These are phyloP conservation scores for Macrostomum lignano DNA, from an alignment of 1,140 invertebrate species.

Conservation along the genomic window DNA sequence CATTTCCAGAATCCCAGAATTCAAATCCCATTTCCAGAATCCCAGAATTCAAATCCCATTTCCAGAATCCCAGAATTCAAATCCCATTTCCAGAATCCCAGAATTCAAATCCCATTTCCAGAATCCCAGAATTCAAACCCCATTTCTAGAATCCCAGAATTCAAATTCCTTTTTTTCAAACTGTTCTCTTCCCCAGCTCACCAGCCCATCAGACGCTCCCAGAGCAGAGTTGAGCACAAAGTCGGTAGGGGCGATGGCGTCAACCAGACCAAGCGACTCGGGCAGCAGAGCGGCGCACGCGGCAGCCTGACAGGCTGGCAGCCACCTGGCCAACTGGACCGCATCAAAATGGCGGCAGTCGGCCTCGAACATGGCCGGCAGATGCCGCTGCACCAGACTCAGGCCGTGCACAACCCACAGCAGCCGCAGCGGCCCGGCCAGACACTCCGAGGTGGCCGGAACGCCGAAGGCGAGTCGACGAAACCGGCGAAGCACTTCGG, in stretches of 20 bases:
- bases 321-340: too few relatives aligned
- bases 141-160: too few relatives aligned
- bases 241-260: slow-evolving; percentile 57
- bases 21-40: too few relatives aligned
- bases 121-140: too few relatives aligned
- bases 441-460: slow-evolving; percentile 15
- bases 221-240: slow-evolving; percentile 29
- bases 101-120: too few relatives aligned
- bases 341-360: neutral
- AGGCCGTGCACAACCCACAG: neutral
- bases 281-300: slow-evolving; percentile 35
- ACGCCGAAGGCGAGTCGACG: neutral
- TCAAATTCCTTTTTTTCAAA: too few relatives aligned
- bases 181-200: too few relatives aligned
- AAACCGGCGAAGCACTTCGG: too few relatives aligned
- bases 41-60: too few relatives aligned
- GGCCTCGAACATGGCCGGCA: neutral
- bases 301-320: slow-evolving; percentile 14
- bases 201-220: slow-evolving; percentile 20
- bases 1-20: too few relatives aligned
- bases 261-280: slow-evolving; percentile 46
- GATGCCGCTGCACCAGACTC: neutral
- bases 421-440: slow-evolving; percentile 15
- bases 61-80: too few relatives aligned
- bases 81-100: too few relatives aligned